phyloP scores from a whole-genome alignment of 1,140 invertebrate genomes.

The Oreohelix idahoensis region DNA sequence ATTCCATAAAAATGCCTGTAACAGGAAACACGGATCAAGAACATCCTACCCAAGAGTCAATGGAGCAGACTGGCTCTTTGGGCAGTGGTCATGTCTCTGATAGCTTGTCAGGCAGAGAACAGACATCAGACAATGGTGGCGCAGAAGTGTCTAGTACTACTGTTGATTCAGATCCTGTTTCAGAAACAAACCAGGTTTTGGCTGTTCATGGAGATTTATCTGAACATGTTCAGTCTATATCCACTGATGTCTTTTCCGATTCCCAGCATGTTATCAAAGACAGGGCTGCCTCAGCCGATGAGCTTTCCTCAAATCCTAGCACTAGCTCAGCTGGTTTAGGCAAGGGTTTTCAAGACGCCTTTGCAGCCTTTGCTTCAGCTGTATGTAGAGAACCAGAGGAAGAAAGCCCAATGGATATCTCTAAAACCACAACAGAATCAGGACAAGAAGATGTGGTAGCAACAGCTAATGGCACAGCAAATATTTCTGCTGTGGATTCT shows the following conservation, averaged over 20 bases:
- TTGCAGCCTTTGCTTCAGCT: constrained; percentile 36
- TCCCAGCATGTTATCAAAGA: constrained; percentile 24
- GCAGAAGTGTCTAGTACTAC: constrained; percentile 30
- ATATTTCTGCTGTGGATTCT: neutral
- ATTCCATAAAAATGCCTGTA: constrained; percentile 15
- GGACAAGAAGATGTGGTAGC: neutral
- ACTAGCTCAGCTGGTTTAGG: neutral
- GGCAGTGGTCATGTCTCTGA: neutral
- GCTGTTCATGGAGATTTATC: neutral
- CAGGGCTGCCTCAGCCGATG: neutral
- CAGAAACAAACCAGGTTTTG: neutral
- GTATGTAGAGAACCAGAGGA: neutral
- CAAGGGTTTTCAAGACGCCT: constrained; percentile 17
- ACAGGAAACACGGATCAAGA: constrained; percentile 21
- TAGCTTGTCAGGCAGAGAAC: neutral
- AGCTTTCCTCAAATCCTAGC: neutral
- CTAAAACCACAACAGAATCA: neutral
- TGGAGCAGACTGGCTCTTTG: neutral
- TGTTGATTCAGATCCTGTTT: constrained; percentile 23
- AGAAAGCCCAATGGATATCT: neutral
- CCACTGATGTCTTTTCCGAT: constrained; percentile 21
- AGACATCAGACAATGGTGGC: neutral
- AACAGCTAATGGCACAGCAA: neutral
- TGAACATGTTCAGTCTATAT: constrained; percentile 25
- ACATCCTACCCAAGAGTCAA: neutral